A percentile compares a stretch with the other conserved stretches of the same genome.
These are phyloP conservation scores for Tokudaia muenninki DNA, from an alignment of 2,797 vertebrate species.

Conservation along the genomic window DNA sequence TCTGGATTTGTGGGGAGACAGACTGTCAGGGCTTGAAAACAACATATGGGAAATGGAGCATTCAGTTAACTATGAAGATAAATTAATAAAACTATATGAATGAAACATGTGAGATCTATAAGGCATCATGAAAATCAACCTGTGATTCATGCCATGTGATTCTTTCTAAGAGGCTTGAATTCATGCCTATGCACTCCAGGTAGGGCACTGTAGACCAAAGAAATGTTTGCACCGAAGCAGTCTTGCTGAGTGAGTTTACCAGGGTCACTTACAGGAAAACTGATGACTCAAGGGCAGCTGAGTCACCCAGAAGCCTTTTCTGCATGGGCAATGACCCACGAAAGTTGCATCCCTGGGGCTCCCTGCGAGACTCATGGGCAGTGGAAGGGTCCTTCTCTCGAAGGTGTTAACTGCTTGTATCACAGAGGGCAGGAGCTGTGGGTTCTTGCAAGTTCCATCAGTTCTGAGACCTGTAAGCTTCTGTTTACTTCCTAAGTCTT, in stretches of 20 bases:
- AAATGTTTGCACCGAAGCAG: background rate
- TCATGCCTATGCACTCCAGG: background rate
- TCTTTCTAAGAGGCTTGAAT: background rate
- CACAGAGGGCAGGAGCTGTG: background rate
- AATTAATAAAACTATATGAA: background rate
- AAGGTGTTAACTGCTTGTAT: background rate
- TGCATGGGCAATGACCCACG: background rate
- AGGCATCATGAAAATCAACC: background rate
- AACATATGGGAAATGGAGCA: background rate
- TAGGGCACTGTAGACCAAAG: background rate
- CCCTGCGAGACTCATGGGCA: background rate
- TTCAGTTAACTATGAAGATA: background rate
- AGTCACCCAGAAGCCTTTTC: background rate
- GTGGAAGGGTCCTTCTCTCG: background rate
- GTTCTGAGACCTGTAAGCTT: background rate
- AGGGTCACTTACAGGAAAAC: background rate
- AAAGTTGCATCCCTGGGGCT: background rate
- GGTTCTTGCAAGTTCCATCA: background rate
- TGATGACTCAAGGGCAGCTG: background rate
- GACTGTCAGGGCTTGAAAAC: background rate
- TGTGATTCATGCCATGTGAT: background rate
- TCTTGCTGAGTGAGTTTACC: background rate
- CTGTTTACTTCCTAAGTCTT: background rate
- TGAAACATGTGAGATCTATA: background rate
- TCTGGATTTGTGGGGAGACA: background rate